phyloP scores from a whole-genome alignment of 2,113 vertebrate genomes.

The Prunella fulvescens region DNA sequence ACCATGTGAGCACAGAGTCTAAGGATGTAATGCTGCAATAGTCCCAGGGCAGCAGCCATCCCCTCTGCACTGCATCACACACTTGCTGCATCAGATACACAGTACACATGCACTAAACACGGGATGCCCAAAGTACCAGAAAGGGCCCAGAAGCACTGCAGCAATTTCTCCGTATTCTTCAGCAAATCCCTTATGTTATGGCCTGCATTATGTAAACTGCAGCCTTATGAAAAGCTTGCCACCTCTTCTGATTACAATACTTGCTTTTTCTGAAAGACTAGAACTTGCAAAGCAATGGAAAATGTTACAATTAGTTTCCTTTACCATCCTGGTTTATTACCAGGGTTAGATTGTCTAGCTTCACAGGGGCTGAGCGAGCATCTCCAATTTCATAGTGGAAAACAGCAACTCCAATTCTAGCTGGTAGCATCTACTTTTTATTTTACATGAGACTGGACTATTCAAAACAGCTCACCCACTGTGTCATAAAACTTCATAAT shows the following conservation, averaged over 20 bases:
- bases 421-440: background rate
- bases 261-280: background rate
- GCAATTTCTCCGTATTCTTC: background rate
- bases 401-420: background rate
- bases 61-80: background rate
- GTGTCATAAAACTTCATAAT: background rate
- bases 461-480: background rate
- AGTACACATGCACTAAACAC: background rate
- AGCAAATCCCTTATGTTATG: background rate
- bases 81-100: background rate
- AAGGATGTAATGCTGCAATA: accelerated
- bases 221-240: background rate
- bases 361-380: accelerated
- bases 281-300: background rate
- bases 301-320: background rate
- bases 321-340: background rate
- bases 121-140: background rate
- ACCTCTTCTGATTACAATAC: background rate
- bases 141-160: background rate
- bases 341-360: background rate
- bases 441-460: background rate
- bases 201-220: background rate
- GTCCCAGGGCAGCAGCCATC: background rate
- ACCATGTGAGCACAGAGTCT: background rate
- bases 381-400: background rate